Evolutionary conservation across 2,797 vertebrate genomes (phyloP).

Genomic region (Tadarida brasiliensis): DNA sequence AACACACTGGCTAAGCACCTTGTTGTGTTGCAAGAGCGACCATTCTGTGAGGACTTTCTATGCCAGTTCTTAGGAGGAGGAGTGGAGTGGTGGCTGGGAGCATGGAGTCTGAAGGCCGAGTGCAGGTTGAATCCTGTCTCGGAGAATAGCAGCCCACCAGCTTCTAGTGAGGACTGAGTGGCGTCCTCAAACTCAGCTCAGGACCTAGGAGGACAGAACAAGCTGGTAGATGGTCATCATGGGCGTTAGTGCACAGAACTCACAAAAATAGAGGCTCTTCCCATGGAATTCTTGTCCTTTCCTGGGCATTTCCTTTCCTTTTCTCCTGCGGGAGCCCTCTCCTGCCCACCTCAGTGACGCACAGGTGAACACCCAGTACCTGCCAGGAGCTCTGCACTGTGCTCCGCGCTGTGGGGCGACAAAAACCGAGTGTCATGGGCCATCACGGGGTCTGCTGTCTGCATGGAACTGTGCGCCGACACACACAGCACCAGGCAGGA

Average conservation of each 20-base stretch:
- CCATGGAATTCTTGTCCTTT: neutral
- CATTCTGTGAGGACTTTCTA: slow-evolving; percentile 6
- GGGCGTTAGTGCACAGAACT: neutral
- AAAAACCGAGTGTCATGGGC: neutral
- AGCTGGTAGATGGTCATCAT: neutral
- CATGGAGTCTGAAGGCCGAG: neutral
- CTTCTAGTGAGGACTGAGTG: neutral
- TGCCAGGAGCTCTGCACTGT: neutral
- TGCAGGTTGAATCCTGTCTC: neutral
- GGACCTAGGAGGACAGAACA: neutral
- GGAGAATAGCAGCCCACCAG: neutral
- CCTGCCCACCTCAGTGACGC: neutral
- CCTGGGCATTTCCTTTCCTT: neutral
- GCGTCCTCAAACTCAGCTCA: neutral
- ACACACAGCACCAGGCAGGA: neutral
- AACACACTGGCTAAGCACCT: slow-evolving; percentile 15
- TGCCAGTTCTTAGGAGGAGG: neutral
- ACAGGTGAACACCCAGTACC: neutral
- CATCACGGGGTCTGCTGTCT: neutral
- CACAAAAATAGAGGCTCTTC: neutral
- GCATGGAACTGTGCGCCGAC: neutral
- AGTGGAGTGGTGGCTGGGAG: neutral
- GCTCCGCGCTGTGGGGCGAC: neutral
- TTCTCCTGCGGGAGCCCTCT: neutral
- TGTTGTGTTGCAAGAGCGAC: neutral